Conservation (phyloP, 2,113 vertebrate genomes). For the Rhea americana region DNA sequence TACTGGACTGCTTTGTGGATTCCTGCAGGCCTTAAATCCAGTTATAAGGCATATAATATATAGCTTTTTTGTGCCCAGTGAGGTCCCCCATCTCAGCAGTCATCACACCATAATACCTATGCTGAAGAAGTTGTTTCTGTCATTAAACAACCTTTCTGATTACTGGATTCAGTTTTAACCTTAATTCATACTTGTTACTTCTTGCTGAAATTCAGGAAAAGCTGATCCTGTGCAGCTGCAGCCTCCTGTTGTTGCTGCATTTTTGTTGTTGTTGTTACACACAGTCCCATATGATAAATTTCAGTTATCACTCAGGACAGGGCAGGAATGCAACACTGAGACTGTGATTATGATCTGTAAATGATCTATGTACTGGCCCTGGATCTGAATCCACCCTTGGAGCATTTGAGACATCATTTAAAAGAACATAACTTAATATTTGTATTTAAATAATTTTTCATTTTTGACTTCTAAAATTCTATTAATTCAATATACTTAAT, state of each 20-base stretch:
- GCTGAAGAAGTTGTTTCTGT: conserved; percentile 32
- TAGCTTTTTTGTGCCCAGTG: background rate
- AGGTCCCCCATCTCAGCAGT: background rate
- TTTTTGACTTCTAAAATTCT: background rate
- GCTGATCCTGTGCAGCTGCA: conserved; percentile 47
- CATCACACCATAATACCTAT: conserved; percentile 30
- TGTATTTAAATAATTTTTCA: background rate
- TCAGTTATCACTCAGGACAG: conserved; percentile 34
- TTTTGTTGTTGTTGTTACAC: background rate
- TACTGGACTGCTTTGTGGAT: background rate
- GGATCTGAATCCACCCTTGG: conserved; percentile 22
- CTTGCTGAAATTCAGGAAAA: conserved; percentile 31
- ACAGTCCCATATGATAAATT: conserved; percentile 31
- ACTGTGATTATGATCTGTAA: conserved; percentile 28
- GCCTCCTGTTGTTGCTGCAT: conserved; percentile 44
- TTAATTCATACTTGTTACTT: conserved; percentile 53
- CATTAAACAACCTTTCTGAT: conserved; percentile 50
- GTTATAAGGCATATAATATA: background rate
- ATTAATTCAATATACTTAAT: conserved; percentile 1
- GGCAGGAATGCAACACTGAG: conserved; percentile 33
- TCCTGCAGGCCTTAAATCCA: conserved; percentile 7
- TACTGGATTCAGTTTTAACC: conserved; percentile 22
- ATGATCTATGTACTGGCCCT: conserved; percentile 36
- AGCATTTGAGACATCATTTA: conserved; percentile 22
- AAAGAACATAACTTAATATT: conserved; percentile 6